phyloP scores from a whole-genome alignment of 1,140 invertebrate species.

The Arctopsyche grandis region DNA sequence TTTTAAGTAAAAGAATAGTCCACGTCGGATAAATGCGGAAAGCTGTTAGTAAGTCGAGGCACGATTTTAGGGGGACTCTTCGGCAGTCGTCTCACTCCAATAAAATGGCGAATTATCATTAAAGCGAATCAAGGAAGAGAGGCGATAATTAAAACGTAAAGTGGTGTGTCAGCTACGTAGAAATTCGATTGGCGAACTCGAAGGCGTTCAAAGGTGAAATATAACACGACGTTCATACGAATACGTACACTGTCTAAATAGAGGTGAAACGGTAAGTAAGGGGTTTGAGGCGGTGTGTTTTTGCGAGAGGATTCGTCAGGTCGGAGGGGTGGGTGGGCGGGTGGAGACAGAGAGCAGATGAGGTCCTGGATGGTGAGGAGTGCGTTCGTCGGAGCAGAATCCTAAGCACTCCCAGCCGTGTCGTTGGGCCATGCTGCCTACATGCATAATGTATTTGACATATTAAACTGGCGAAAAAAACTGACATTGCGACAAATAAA shows the following conservation, averaged over 20 bases:
- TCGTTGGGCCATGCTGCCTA: constrained; percentile 38
- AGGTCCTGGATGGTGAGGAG: neutral
- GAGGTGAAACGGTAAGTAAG: neutral
- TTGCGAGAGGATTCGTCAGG: neutral
- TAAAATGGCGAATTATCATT: constrained; percentile 39
- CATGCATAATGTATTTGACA: constrained; percentile 52
- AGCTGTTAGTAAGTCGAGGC: constrained; percentile 42
- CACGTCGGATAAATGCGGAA: constrained; percentile 30
- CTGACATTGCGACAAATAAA: constrained; percentile 45
- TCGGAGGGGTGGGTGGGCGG: neutral
- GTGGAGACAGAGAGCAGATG: neutral
- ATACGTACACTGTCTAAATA: neutral
- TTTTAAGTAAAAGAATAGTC: constrained; percentile 34
- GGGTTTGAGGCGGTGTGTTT: neutral
- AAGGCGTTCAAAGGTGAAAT: neutral
- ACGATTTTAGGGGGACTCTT: constrained; percentile 27
- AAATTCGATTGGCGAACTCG: neutral
- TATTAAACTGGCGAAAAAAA: constrained; percentile 46
- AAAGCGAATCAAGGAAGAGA: constrained; percentile 33
- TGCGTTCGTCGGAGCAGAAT: constrained; percentile 2
- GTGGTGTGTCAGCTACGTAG: constrained; percentile 20
- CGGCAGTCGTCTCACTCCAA: neutral
- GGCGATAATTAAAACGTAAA: constrained; percentile 51
- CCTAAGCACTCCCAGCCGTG: constrained; percentile 46
- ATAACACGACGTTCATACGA: neutral